These are phyloP conservation scores for Emys orbicularis DNA, from an alignment of 2,797 vertebrate genomes.

Conservation along the genomic window DNA sequence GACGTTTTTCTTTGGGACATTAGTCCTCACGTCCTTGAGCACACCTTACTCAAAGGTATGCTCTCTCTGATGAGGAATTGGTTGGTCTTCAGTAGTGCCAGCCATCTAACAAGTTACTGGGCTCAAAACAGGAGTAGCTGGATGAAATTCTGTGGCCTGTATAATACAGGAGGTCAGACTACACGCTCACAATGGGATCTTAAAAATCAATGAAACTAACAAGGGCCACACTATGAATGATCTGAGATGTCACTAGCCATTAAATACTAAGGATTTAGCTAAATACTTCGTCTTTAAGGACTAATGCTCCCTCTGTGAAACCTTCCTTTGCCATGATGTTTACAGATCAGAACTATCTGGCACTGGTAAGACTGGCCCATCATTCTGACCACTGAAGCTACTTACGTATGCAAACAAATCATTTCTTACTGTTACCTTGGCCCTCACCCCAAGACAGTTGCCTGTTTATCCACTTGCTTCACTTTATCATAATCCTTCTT, in stretches of 20 bases:
- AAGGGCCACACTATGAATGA: not conserved
- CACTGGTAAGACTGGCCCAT: not conserved
- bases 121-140: not conserved
- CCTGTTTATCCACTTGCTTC: not conserved
- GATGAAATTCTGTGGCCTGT: not conserved
- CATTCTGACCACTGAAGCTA: not conserved
- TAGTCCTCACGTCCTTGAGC: fast-evolving
- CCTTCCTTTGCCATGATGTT: not conserved
- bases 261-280: not conserved
- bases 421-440: not conserved
- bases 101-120: not conserved
- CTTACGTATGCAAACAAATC: not conserved
- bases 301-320: not conserved
- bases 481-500: not conserved
- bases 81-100: not conserved
- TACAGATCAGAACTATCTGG: not conserved
- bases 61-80: not conserved
- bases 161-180: not conserved
- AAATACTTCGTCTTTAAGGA: not conserved
- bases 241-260: not conserved
- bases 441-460: not conserved
- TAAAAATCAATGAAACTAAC: not conserved
- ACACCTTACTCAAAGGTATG: conserved; percentile 15
- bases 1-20: conserved; percentile 32
- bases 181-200: not conserved